Conservation (phyloP, 2,797 vertebrate genomes). For the Lagothrix lagotricha region DNA sequence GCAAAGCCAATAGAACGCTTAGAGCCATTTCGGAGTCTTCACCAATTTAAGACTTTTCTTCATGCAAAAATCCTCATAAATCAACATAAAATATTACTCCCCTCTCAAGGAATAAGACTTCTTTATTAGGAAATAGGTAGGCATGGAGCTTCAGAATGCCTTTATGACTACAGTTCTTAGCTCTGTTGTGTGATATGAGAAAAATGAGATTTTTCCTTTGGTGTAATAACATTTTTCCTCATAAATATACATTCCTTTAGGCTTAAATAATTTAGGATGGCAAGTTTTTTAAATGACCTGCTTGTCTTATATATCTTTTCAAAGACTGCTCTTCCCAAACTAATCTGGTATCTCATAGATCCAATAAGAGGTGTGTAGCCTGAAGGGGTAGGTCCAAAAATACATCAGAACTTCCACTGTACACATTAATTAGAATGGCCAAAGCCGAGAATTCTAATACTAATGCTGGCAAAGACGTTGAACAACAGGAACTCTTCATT, state of each 20-base stretch:
- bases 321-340: background rate
- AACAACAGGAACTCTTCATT: background rate
- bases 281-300: background rate
- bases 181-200: background rate
- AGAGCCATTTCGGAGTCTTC: background rate
- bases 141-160: background rate
- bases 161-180: background rate
- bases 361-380: background rate
- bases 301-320: background rate
- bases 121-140: background rate
- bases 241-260: background rate
- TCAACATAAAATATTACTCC: background rate
- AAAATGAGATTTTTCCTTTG: background rate
- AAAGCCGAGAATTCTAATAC: background rate
- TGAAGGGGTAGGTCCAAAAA: background rate
- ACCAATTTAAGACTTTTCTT: background rate
- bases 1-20: background rate
- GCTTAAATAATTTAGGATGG: background rate
- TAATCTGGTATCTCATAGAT: background rate
- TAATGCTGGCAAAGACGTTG: background rate
- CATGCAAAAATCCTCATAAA: background rate
- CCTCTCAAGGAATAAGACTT: background rate
- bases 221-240: background rate
- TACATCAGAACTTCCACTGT: background rate
- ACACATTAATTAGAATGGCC: background rate